Evolutionary conservation across 2,888 invertebrate genomes (phyloP), one percentile per base, ranked within the genome.

Genomic region (Amblyteles armatorius): DNA sequence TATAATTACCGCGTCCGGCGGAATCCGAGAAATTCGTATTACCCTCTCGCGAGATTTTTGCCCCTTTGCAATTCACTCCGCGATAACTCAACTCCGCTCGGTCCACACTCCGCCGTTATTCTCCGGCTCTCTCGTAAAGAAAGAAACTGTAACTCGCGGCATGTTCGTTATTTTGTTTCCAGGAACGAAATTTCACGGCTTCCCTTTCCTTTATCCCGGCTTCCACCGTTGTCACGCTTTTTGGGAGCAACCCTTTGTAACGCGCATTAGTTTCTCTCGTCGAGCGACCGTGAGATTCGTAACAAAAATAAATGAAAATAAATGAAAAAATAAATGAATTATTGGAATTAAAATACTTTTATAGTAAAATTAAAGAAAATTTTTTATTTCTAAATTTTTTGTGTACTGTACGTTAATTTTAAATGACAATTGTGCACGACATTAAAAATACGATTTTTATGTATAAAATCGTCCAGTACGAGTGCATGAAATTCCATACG

Each of bases 161-260:
- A 63, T 55, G 69, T 55, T 57, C 68, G 78, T 81, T 84, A 26
- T 63, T 63, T 33, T 63, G 60, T 29, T 63, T 63, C 84, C 69
- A 29, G 60, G 84, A 81, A 84, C 77, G 67, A 84, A 78, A 84
- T 84, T 84, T 84, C 84, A 84, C 81, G 80, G 77, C 77, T 52
- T 71, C 69, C 63, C 79, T 50, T 69, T 50, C 33, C 57, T 7
- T 7, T 44, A 26, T 36, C 19, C 68, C 36, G 19, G n/a, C 48
- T 63, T 52, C 33, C 63, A 19, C 55, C 57, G 83, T 68, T 74
- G 81, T 80, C 84, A 81, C 84, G 84, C 40, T 80, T 81, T 60
- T 26, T 40, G 63, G n/a, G n/a, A 22, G 50, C 68, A 80, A 80
- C 50, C 80, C 80, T 84, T 76, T 67, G 65, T 50, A 26, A 29